Evolutionary conservation across 2,797 vertebrate genomes (phyloP), one percentile per base, ranked within the genome.

Genomic region (Coccyzus lansbergi): DNA sequence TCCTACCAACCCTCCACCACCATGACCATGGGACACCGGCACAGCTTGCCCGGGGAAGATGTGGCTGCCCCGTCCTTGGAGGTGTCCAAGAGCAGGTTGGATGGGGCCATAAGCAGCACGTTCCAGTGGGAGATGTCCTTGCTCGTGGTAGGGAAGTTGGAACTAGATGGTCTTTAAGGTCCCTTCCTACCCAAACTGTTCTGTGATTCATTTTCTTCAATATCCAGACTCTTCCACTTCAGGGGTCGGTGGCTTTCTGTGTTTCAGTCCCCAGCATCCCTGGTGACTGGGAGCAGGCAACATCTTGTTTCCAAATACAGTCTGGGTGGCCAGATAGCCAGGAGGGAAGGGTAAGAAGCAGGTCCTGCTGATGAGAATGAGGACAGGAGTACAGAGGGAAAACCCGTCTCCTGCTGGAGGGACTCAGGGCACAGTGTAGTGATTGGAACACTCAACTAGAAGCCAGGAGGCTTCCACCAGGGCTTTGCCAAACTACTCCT

Each of bases 331-430:
- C 70, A 71, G 13, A 38, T 36, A 77, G 52, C 22, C 16, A 13
- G 77, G 44, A 64, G n/a, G 33, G 71, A 42, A 42, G n/a, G 64
- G 24, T 55, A 42, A 12, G 63, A 40, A 55, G 56, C 52, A 46
- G 25, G 34, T 86, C 10, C 25, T 67, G 3, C 60, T 67, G n/a
- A 13, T 42, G 38, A 26, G 34, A 24, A 10, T 1, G 3, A 63
- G 56, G 42, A 60, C 21, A 38, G 40, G 51, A 72, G 42, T 24
- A 44, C 25, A 80, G 59, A 51, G 87, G 38, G 51, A 74, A 51
- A 60, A 52, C 28, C 6, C 16, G 24, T 28, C 36, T 60, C 1
- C 0, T 44, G 29, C 52, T 58, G 59, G 65, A 79, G 1, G 1
- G 44, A 7, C 25, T 83, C 34, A 49, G 8, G 16, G 38, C 63